phyloP scores from a whole-genome alignment of 2,113 vertebrate species.

The Ciconia boyciana region DNA sequence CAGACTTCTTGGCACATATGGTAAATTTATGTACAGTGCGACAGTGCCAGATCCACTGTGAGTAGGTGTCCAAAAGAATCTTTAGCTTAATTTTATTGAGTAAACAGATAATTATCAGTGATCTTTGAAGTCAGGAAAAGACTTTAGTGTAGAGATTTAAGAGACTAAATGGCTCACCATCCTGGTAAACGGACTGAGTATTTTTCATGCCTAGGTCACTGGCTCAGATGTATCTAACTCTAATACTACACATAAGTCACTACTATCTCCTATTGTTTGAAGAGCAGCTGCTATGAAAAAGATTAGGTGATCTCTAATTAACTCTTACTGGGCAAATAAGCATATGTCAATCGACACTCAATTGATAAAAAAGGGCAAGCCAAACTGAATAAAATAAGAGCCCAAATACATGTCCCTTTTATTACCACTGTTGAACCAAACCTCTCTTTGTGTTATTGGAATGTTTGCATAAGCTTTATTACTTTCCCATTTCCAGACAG shows the following conservation, averaged over 20 bases:
- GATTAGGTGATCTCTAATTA: not conserved
- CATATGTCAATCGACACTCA: not conserved
- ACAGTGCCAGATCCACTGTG: not conserved
- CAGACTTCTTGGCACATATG: not conserved
- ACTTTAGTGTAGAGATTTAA: not conserved
- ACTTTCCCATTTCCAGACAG: slow-evolving; percentile 42
- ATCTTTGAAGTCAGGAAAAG: not conserved
- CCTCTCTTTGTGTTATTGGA: slow-evolving; percentile 29
- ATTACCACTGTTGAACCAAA: slow-evolving; percentile 1
- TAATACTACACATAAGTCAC: not conserved
- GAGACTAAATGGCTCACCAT: not conserved
- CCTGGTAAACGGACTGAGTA: not conserved
- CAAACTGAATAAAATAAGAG: not conserved
- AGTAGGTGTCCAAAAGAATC: not conserved
- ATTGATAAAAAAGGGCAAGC: not conserved
- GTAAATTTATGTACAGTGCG: not conserved
- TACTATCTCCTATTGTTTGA: not conserved
- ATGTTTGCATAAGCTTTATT: slow-evolving; percentile 51
- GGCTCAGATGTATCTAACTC: not conserved
- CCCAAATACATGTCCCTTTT: not conserved
- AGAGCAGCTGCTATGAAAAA: not conserved
- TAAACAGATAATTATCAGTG: not conserved
- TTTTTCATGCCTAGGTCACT: not conserved
- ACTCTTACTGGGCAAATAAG: not conserved
- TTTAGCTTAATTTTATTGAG: not conserved